phyloP scores from a whole-genome alignment of 2,888 invertebrate genomes.

The Ormyrus labotus region DNA sequence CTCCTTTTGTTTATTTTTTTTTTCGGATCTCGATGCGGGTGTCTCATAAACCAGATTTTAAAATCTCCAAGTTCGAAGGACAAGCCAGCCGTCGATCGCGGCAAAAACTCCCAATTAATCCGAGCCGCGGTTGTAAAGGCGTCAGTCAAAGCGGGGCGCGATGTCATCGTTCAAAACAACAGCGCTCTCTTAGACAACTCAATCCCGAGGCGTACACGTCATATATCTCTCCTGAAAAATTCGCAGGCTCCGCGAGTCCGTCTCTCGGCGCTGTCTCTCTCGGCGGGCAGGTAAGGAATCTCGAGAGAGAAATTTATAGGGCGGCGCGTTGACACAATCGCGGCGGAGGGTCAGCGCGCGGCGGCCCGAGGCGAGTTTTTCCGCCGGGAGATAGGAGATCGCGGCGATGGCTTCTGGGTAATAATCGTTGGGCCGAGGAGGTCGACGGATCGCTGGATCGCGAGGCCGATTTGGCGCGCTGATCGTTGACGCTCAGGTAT shows the following conservation, averaged over 20 bases:
- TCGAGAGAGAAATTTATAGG: constrained; percentile 21
- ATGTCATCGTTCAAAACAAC: no score
- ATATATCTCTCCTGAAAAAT: not conserved
- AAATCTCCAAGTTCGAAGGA: no score
- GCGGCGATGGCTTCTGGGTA: constrained; percentile 9
- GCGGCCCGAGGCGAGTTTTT: not conserved
- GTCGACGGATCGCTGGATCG: not conserved
- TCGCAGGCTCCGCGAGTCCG: constrained; percentile 22
- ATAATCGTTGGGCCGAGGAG: not conserved
- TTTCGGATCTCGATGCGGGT: not conserved
- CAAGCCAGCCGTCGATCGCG: no score
- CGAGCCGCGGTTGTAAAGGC: no score
- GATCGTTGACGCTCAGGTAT: constrained; percentile 14
- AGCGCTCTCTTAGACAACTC: no score
- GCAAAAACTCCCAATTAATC: no score
- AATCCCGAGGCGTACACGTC: no score
- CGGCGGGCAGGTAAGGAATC: not conserved
- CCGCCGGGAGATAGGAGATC: constrained; percentile 17
- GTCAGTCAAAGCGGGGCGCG: no score
- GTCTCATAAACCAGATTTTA: no score
- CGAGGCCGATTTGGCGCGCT: constrained; percentile 10
- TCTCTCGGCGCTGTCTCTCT: no score
- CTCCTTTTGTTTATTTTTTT: constrained; percentile 24
- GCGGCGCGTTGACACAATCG: constrained; percentile 41
- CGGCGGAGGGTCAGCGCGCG: not conserved